Percentiles rank a stretch among this genome's conserved stretches.
These are phyloP conservation scores for Melanostoma mellinum DNA, from an alignment of 2,888 invertebrate genomes.

Conservation along the genomic window DNA sequence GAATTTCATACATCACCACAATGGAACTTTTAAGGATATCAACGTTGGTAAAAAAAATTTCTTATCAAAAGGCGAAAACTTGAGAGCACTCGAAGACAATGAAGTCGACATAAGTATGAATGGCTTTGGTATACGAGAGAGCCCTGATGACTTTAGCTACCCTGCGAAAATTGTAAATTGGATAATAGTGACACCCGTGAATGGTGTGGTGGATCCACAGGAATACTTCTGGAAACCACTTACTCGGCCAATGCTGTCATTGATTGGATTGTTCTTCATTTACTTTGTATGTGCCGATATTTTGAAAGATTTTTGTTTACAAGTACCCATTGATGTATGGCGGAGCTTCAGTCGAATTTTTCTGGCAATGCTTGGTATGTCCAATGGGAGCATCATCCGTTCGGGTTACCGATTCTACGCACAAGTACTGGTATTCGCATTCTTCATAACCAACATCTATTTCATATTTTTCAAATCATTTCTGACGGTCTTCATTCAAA, in stretches of 20 bases:
- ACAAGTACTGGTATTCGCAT: slow-evolving; percentile 30
- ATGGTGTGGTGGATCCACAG: slow-evolving; percentile 9
- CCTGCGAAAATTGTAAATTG: background rate
- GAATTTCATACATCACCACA: slow-evolving; percentile 22
- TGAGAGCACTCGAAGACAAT: background rate
- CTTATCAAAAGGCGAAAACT: background rate
- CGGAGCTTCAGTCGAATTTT: slow-evolving; percentile 18
- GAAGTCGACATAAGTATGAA: background rate
- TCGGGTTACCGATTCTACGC: slow-evolving; percentile 30
- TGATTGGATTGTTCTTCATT: slow-evolving; percentile 21
- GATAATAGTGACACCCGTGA: slow-evolving; percentile 25
- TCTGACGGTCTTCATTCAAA: slow-evolving; percentile 47
- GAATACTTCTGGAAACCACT: slow-evolving; percentile 34
- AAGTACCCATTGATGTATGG: slow-evolving; percentile 11
- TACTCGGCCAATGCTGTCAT: background rate
- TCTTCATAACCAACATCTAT: slow-evolving; percentile 42
- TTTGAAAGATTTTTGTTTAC: background rate
- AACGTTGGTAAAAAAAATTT: background rate
- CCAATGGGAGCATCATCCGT: background rate
- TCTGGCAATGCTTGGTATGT: slow-evolving; percentile 11
- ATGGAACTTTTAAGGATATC: slow-evolving; percentile 23
- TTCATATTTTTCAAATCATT: slow-evolving; percentile 41
- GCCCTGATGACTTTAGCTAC: slow-evolving; percentile 18
- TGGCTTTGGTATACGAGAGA: slow-evolving; percentile 30
- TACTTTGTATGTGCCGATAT: slow-evolving; percentile 32